These are phyloP conservation scores for Megalonaias nervosa DNA, from an alignment of 1,140 invertebrate genomes.

Conservation along the genomic window DNA sequence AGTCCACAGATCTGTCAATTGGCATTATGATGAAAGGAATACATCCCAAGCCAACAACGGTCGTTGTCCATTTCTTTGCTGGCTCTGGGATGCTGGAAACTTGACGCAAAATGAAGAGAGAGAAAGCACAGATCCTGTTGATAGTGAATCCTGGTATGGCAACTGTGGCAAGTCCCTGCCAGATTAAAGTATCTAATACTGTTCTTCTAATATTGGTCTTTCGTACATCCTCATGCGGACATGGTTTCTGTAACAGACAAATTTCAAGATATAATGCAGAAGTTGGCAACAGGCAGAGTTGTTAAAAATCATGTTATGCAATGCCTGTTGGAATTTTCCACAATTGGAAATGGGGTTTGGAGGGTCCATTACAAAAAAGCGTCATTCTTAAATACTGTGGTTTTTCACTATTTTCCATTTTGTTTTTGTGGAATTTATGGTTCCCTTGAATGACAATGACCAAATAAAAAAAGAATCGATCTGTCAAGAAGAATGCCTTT, in stretches of 20 bases:
- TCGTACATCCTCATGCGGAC: conserved; percentile 38
- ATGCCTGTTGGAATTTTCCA: no score
- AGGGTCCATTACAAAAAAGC: no score
- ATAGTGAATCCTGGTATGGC: conserved; percentile 93
- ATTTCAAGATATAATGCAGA: neutral
- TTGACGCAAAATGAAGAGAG: conserved; percentile 75
- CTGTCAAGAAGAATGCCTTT: no score
- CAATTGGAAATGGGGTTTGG: no score
- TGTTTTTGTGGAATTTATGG: no score
- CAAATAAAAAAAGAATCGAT: no score
- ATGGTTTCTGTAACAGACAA: conserved; percentile 52
- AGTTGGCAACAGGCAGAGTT: no score
- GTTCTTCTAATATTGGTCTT: conserved; percentile 69
- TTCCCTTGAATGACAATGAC: no score
- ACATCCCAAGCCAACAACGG: conserved; percentile 83
- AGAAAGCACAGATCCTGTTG: conserved; percentile 85
- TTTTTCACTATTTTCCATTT: no score
- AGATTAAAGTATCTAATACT: conserved; percentile 87
- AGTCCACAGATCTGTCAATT: conserved; percentile 87
- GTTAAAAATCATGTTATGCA: no score
- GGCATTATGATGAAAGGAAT: conserved; percentile 95
- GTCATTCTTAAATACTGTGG: no score
- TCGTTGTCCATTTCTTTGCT: conserved; percentile 79
- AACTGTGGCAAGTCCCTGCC: conserved; percentile 95
- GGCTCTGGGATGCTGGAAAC: conserved; percentile 71